Conservation (phyloP, 2,113 vertebrate genomes). For the Aptenodytes forsteri region DNA sequence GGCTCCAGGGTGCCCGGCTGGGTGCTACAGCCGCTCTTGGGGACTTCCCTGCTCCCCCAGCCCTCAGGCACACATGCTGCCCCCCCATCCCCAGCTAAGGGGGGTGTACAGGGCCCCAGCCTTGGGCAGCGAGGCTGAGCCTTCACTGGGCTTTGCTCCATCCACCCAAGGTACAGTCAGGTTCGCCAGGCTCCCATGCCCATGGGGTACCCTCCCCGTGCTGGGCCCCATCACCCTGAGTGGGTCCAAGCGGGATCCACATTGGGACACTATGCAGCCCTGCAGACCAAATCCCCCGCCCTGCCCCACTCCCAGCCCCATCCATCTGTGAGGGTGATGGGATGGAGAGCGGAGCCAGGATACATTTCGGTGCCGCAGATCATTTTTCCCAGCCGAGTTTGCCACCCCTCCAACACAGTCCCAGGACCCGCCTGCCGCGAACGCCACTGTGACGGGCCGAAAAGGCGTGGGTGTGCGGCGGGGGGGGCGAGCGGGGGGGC, state of each 20-base stretch:
- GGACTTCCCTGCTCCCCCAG: no score
- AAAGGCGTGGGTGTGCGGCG: neutral
- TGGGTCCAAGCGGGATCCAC: fast-evolving
- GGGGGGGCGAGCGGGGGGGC: neutral
- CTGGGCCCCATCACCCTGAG: neutral
- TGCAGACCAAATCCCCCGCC: neutral
- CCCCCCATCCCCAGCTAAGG: no score
- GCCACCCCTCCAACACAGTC: neutral
- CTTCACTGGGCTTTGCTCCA: neutral
- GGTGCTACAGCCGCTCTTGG: neutral
- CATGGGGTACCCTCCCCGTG: neutral
- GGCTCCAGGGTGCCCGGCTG: neutral
- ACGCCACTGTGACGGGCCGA: neutral
- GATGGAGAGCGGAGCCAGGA: neutral
- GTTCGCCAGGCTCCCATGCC: neutral
- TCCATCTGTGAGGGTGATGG: neutral
- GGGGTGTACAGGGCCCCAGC: no score
- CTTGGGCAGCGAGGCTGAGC: neutral
- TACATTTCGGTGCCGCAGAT: neutral
- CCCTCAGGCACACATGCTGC: neutral
- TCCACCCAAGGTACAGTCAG: neutral
- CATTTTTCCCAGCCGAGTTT: neutral
- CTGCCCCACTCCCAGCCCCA: neutral
- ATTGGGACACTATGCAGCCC: fast-evolving
- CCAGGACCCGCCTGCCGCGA: neutral